phyloP scores from a whole-genome alignment of 2,113 vertebrate genomes.

The Chaenogobius annularis region DNA sequence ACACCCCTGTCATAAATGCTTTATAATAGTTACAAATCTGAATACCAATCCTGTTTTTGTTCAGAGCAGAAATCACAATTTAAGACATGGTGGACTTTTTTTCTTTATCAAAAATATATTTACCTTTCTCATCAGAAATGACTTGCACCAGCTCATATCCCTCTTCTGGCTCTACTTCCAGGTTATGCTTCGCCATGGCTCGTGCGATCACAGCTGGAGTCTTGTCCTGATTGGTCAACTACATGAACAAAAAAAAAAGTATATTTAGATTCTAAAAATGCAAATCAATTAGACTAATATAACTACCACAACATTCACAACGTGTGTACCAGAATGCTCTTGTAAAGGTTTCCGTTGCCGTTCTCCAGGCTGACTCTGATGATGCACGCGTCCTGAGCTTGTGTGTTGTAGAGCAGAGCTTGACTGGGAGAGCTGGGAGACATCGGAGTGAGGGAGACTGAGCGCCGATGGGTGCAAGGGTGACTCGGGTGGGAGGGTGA shows the following conservation, averaged over 20 bases:
- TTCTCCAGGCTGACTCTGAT: conserved; percentile 86
- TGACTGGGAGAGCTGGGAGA: conserved; percentile 59
- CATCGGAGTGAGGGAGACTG: conserved; percentile 69
- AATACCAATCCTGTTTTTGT: not conserved
- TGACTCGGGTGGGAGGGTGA: conserved; percentile 61
- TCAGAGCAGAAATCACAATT: not conserved
- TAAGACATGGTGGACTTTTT: not conserved
- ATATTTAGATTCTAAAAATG: not conserved
- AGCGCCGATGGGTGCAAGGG: conserved; percentile 75
- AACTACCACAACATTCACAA: not conserved
- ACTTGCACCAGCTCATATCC: conserved; percentile 91
- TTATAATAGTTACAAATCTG: too few species aligned
- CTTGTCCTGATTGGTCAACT: conserved; percentile 94
- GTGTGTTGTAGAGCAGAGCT: conserved; percentile 83
- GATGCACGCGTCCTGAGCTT: conserved; percentile 86
- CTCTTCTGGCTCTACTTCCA: conserved; percentile 80
- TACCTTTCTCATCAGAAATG: conserved; percentile 92
- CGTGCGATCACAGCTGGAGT: conserved; percentile 86
- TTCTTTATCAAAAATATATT: not conserved
- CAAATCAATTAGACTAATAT: not conserved
- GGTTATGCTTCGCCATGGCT: conserved; percentile 91
- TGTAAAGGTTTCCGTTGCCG: conserved; percentile 89
- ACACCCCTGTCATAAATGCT: too few species aligned
- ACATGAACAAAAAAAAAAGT: not conserved
- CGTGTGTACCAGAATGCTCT: conserved; percentile 88